phyloP scores from a whole-genome alignment of 2,113 vertebrate genomes.

The Hemicordylus capensis region DNA sequence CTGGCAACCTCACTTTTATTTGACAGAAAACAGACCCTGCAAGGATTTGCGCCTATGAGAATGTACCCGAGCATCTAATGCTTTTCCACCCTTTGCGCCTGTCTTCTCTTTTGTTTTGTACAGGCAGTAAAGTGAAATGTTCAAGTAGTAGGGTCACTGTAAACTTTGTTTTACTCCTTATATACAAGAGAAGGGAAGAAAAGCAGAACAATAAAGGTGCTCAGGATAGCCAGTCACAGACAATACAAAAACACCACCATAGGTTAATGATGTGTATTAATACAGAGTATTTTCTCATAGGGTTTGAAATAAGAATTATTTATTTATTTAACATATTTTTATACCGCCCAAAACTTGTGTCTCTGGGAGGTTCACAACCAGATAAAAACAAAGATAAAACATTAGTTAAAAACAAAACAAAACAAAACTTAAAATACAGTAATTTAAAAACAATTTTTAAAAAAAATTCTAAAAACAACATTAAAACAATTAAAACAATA shows the following conservation, averaged over 20 bases:
- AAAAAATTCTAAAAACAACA: too few species aligned
- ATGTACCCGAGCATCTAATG: background rate
- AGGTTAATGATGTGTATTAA: background rate
- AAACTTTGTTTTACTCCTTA: conserved; percentile 5
- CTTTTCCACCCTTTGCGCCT: background rate
- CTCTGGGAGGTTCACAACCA: too few species aligned
- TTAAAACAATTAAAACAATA: too few species aligned
- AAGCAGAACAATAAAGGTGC: background rate
- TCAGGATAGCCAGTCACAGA: background rate
- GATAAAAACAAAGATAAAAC: too few species aligned
- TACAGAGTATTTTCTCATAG: background rate
- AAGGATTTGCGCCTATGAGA: background rate
- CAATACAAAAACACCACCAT: background rate
- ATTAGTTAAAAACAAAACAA: too few species aligned
- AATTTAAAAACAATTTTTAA: too few species aligned
- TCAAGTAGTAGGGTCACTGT: background rate
- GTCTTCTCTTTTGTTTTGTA: background rate
- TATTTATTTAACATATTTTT: too few species aligned
- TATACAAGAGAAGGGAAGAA: background rate
- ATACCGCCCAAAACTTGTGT: too few species aligned
- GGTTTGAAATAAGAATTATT: background rate
- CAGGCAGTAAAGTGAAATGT: background rate
- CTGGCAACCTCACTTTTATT: conserved; percentile 22
- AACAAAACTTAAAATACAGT: too few species aligned
- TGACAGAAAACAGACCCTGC: conserved; percentile 12